Evolutionary conservation across 2,888 invertebrate species (phyloP), one percentile per base, ranked within the genome.

Genomic region (Agapetus fuscipes): DNA sequence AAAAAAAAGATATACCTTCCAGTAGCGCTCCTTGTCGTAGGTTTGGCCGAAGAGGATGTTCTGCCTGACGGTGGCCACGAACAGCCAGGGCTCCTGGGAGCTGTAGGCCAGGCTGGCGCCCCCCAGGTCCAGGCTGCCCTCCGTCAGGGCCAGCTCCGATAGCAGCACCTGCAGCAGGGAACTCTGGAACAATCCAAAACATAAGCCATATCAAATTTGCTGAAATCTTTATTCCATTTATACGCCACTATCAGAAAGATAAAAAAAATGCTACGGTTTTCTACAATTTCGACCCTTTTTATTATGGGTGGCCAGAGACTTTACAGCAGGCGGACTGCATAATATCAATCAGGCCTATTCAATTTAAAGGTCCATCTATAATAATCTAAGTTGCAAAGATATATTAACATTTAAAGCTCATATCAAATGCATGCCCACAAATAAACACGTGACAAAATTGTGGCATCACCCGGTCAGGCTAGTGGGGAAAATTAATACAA

Each of bases 11-110:
- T 9, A 6, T 9, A 65, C 69, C 64, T 63, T 71, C 53, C 59
- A 67, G 52, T 63, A 72, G 25, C 70, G 64, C 11, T 63, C 54
- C 41, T 67, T 63, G 45, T 77, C 69, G 51, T 71, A 78, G 0
- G 71, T 64, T 47, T 74, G 66, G 1, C 86, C 88, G 56, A 90
- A 88, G 9, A 85, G 61, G 43, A 90, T 83, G 54, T 90, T 90
- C 52, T 86, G 80, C 29, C 78, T 67, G 2, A 90, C 72, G 1
- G 80, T 77, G 2, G 76, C 78, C 0, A 76, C 71, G 50, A 81
- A 81, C 2, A 81, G 59, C 88, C 89, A 90, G 0, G 89, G 78
- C 51, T 87, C 82, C 60, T 88, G 87, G 32, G 83, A 75, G 2
- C 82, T 80, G 55, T 84, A 89, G 0, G 79, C 69, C n/a, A 80